Evolutionary conservation across 35 echinoderm and acorn worm genomes (phyloP), one percentile per base, ranked within the genome.

Genomic region (Ptychodera flava): DNA sequence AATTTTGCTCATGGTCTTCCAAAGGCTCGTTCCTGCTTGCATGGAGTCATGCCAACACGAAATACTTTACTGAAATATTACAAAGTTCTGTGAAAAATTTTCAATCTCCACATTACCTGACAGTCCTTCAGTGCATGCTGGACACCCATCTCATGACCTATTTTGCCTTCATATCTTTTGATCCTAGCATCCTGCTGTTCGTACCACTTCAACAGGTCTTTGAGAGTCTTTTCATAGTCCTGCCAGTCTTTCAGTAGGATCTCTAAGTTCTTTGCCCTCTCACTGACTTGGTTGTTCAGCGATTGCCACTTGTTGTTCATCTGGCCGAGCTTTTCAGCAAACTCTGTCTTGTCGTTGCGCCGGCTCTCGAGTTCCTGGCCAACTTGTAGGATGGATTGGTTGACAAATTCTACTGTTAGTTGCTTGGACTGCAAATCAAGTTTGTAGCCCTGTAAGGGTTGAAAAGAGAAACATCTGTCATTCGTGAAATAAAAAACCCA

Each of bases 401-500:
- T 98, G 84, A 98, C 90, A 89, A 98, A 98, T 82, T 98, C 95
- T 31, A 94, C 87, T 1, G 95, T 98, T 0, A 98, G 86, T 28
- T 89, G 87, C 83, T 98, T 94, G 32, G 92, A 88, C 16, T 87
- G 87, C 82, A 98, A 76, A 31, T 92, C 92, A 0, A 98, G 81
- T 85, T 98, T 94, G 79, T 98, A 94, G 34, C 92, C 90, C 95
- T 98, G 79, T 29, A 35, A 38, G 0, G 29, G 28, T 31, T 37
- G 15, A 81, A 81, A 81, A 14, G n/a, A n/a, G n/a, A n/a, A n/a
- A n/a, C n/a, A n/a, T n/a, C n/a, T n/a, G n/a, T n/a, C n/a, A n/a
- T n/a, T n/a, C n/a, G n/a, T n/a, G n/a, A n/a, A n/a, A n/a, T n/a
- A n/a, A n/a, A n/a, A n/a, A n/a, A n/a, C n/a, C n/a, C n/a, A n/a